phyloP scores from a whole-genome alignment of 2,113 vertebrate species.

The Phalacrocorax carbo region DNA sequence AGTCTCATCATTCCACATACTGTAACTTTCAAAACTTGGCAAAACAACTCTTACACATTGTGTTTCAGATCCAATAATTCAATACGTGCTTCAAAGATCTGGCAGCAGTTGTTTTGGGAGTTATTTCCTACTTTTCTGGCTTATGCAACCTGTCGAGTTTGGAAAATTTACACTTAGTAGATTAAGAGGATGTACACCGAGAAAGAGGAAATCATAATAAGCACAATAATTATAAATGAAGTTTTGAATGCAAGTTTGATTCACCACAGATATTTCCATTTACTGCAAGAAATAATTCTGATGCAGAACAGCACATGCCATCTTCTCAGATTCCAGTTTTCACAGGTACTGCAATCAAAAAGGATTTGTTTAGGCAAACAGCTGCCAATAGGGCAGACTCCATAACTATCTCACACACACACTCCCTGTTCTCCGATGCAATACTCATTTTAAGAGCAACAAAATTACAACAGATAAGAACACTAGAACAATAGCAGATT shows the following conservation, averaged over 20 bases:
- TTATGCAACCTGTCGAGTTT: constrained; percentile 11
- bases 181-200: constrained; percentile 12
- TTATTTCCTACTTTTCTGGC: constrained; percentile 43
- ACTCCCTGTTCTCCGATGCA: not conserved
- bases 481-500: not conserved
- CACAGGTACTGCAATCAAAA: not conserved
- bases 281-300: constrained; percentile 5
- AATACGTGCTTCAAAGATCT: not conserved
- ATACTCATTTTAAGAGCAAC: not conserved
- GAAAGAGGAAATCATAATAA: not conserved
- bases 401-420: not conserved
- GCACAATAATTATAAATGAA: constrained; percentile 29
- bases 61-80: constrained; percentile 9
- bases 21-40: constrained; percentile 53
- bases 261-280: constrained; percentile 41
- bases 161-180: constrained; percentile 43
- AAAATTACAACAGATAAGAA: not conserved
- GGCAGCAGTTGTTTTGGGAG: constrained; percentile 12
- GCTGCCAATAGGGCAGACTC: not conserved
- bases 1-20: not conserved
- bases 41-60: not conserved
- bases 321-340: not conserved
- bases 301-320: not conserved
- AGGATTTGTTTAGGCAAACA: not conserved
- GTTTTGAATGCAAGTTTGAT: constrained; percentile 42